Conservation (phyloP, 1,140 invertebrate genomes). For the Campoletis sonorensis region DNA sequence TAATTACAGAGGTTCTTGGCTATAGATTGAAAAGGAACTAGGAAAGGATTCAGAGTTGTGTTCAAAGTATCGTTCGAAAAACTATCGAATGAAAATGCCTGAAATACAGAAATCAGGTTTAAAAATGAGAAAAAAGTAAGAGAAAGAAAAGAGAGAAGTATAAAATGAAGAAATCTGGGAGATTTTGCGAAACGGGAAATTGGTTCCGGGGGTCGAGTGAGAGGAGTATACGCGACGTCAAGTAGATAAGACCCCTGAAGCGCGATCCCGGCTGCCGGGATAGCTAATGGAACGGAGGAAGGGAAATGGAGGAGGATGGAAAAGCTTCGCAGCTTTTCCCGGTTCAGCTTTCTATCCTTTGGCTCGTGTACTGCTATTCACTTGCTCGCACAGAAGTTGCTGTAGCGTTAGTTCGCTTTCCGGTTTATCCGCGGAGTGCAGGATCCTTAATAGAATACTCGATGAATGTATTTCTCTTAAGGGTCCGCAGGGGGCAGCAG, state of each 20-base stretch:
- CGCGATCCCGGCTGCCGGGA: conserved; percentile 33
- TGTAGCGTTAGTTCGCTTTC: conserved; percentile 40
- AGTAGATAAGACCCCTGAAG: conserved; percentile 33
- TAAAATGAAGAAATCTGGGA: conserved; percentile 1
- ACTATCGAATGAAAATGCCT: too few species aligned
- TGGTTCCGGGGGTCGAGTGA: conserved; percentile 27
- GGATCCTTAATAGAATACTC: conserved; percentile 70
- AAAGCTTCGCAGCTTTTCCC: conserved; percentile 43
- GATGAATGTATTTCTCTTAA: conserved; percentile 70
- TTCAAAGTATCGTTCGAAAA: too few species aligned
- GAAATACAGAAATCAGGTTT: background rate
- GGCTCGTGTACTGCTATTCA: conserved; percentile 46
- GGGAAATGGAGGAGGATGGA: conserved; percentile 53
- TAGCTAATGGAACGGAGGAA: conserved; percentile 47
- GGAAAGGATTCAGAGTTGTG: too few species aligned
- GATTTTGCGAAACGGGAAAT: conserved; percentile 38
- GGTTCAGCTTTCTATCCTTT: conserved; percentile 31
- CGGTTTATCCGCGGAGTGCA: conserved; percentile 64
- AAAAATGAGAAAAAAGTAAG: background rate
- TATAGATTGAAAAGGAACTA: too few species aligned
- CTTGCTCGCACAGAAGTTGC: conserved; percentile 51
- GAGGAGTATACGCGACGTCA: conserved; percentile 29
- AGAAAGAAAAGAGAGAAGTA: conserved; percentile 6
- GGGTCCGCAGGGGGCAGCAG: conserved; percentile 60
- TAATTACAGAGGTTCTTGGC: background rate